These are phyloP conservation scores for Carlito syrichta DNA, from an alignment of 2,113 vertebrate species.

Conservation along the genomic window DNA sequence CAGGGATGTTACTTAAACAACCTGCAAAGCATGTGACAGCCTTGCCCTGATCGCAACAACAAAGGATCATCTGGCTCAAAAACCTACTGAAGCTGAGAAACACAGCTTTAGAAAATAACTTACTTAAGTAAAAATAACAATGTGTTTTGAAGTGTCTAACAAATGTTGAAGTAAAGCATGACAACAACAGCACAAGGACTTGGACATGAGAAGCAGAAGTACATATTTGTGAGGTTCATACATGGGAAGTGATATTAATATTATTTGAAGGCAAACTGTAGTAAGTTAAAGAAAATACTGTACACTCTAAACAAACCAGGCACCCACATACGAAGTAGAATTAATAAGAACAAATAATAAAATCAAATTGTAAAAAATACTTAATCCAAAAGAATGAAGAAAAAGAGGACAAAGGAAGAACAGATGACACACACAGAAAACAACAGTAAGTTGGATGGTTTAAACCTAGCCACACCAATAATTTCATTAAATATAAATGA, in stretches of 20 bases:
- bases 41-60: not conserved
- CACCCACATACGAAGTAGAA: not conserved
- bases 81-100: not conserved
- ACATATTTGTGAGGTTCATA: not conserved
- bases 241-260: not conserved
- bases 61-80: not conserved
- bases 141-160: not conserved
- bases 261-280: not conserved
- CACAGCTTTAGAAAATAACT: not conserved
- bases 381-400: not conserved
- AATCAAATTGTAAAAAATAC: not conserved
- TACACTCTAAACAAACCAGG: not conserved
- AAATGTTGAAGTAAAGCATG: not conserved
- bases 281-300: not conserved
- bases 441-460: not conserved
- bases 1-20: not conserved
- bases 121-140: not conserved
- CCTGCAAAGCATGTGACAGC: not conserved
- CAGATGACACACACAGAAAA: not conserved
- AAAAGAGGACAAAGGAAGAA: not conserved
- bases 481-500: not conserved
- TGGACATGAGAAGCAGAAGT: not conserved
- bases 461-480: not conserved
- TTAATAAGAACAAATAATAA: not conserved
- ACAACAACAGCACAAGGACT: accelerated